Evolutionary conservation across 2,113 vertebrate species (phyloP).

Genomic region (Astatotilapia flaviijosephi): DNA sequence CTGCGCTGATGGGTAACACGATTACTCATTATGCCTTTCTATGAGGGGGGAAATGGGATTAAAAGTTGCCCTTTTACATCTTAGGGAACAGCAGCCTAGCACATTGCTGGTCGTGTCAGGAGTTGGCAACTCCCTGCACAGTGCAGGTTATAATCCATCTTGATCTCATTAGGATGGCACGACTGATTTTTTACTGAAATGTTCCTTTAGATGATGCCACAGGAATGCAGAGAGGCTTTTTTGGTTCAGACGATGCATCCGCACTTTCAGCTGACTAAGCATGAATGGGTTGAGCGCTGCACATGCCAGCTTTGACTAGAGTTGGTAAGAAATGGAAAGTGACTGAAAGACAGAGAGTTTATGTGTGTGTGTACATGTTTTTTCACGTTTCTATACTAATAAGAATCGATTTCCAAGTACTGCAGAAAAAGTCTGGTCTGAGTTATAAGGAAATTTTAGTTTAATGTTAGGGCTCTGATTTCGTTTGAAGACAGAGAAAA

Average conservation of each 20-base stretch:
- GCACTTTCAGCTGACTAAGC: conserved; percentile 51
- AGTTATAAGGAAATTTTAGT: not conserved
- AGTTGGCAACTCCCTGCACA: conserved; percentile 41
- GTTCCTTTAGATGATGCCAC: conserved; percentile 60
- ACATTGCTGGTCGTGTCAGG: conserved; percentile 17
- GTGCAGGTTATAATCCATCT: conserved; percentile 59
- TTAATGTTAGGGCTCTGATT: not conserved
- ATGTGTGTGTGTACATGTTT: not conserved
- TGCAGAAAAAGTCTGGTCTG: not conserved
- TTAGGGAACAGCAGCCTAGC: conserved; percentile 15
- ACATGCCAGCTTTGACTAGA: not conserved
- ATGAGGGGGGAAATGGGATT: conserved; percentile 56
- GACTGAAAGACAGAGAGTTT: not conserved
- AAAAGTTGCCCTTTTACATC: conserved; percentile 61
- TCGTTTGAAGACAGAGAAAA: not conserved
- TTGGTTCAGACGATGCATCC: conserved; percentile 37
- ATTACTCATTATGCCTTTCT: conserved; percentile 58
- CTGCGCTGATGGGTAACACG: conserved; percentile 51
- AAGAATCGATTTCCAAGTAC: not conserved
- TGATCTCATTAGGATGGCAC: conserved; percentile 60
- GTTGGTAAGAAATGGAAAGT: not conserved
- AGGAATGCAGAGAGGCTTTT: conserved; percentile 53
- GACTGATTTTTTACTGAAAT: conserved; percentile 50
- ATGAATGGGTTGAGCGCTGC: conserved; percentile 8
- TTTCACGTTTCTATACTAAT: not conserved